Conservation (phyloP, 2,888 invertebrate species). For the Cremastinae sp. region DNA sequence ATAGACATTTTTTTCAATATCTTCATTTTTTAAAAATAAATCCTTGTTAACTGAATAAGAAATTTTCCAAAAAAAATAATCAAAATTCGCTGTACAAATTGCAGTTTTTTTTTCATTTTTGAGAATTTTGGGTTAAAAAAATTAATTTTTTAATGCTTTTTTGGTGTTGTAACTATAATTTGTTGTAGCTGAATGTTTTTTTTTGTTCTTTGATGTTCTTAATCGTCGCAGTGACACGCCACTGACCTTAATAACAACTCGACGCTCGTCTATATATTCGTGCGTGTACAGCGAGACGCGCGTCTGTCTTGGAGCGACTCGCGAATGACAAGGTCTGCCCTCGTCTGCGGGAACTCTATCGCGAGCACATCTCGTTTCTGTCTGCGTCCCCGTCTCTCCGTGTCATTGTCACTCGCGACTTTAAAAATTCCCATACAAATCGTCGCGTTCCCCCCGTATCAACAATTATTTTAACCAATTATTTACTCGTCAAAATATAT, state of each 20-base stretch:
- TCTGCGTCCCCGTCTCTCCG: slow-evolving; percentile 9
- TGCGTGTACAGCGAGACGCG: slow-evolving; percentile 60
- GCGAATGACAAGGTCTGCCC: slow-evolving; percentile 73
- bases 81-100: no score
- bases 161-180: no score
- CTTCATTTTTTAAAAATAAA: no score
- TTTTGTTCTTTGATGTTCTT: slow-evolving; percentile 22
- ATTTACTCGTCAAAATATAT: no score
- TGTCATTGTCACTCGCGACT: slow-evolving; percentile 34
- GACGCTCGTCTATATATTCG: slow-evolving; percentile 31
- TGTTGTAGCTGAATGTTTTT: not conserved
- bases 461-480: no score
- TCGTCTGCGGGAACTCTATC: slow-evolving; percentile 65
- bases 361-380: slow-evolving; percentile 67
- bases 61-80: no score
- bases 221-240: slow-evolving; percentile 64
- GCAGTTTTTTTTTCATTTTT: no score
- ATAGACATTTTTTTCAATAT: no score
- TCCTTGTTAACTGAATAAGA: no score
- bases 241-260: slow-evolving; percentile 76
- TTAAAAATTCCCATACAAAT: slow-evolving; percentile 21
- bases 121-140: no score
- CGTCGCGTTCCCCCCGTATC: not conserved
- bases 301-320: slow-evolving; percentile 68
- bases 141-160: no score